Evolutionary conservation across 1,140 invertebrate genomes (phyloP), one percentile per base, ranked within the genome.

Genomic region (Neelides sp.): DNA sequence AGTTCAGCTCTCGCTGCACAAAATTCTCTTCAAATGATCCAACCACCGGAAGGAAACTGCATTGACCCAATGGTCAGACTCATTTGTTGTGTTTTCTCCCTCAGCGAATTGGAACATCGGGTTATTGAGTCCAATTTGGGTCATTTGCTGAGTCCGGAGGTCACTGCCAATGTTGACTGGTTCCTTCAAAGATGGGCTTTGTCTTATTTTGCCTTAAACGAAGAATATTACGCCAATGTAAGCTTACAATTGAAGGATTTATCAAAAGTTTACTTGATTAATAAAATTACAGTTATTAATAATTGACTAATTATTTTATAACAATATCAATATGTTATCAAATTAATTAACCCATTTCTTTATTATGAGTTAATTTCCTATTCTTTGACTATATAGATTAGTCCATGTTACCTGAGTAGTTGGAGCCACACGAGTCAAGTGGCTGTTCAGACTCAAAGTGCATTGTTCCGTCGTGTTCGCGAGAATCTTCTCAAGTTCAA

Each of bases 131-230:
- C 74, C 2, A 76, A 78, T 61, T 64, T 80, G 27, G 66, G 70
- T 0, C 69, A 73, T 51, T 69, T 78, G 54, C 66, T 89, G 15
- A 89, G 85, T 68, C 86, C 87, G 0, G 82, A 89, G 68, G 74
- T 92, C 1, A 78, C 79, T 4, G 78, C 76, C 28, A 82, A 78
- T 1, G 69, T 83, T 20, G 77, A 85, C 48, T 91, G 85, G 84
- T 84, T 88, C 58, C 68, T 91, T 4, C 75, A 78, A 43, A 74
- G 79, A 56, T 90, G 82, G 79, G 76, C 78, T 27, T 68, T 78
- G 30, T 77, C 77, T 10, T 92, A 90, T 64, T 69, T 90, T 22
- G 66, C 84, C 45, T 77, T 78, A 19, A 71, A 73, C 22, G 78
- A 85, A 59, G 73, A 67, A 19, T 72, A 77, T 62, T 88, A 85